Conservation (phyloP, 1,140 invertebrate genomes). For the Pseudachorutes palmiensis region DNA sequence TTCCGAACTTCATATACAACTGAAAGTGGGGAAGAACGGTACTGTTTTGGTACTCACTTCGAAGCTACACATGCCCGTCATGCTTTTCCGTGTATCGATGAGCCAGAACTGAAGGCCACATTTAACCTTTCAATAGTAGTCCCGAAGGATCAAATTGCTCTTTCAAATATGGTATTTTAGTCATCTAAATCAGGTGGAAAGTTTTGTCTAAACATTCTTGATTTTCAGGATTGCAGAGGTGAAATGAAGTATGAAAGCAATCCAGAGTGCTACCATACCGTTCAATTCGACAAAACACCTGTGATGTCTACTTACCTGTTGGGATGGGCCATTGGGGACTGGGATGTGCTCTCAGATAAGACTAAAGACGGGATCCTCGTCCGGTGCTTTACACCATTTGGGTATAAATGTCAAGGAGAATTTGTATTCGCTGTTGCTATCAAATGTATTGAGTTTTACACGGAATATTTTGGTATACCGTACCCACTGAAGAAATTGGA, state of each 20-base stretch:
- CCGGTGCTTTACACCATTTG: constrained; percentile 82
- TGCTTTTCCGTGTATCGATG: constrained; percentile 58
- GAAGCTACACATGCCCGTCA: constrained; percentile 51
- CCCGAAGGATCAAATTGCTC: constrained; percentile 63
- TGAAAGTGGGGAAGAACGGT: neutral
- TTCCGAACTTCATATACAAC: neutral
- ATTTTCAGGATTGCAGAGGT: too few relatives aligned
- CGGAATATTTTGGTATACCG: constrained; percentile 75
- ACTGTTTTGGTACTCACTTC: constrained; percentile 45
- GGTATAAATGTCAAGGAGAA: constrained; percentile 80
- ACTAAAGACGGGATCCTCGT: constrained; percentile 72
- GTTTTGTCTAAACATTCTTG: too few relatives aligned
- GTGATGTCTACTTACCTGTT: constrained; percentile 95
- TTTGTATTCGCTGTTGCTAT: constrained; percentile 85
- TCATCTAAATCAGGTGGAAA: too few relatives aligned
- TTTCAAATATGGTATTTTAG: constrained; percentile 93
- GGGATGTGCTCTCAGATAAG: constrained; percentile 74
- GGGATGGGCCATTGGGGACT: constrained; percentile 86
- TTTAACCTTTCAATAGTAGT: constrained; percentile 55
- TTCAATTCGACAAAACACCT: constrained; percentile 76
- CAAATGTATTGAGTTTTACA: constrained; percentile 82
- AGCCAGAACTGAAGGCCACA: constrained; percentile 51
- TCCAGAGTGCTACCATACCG: too few relatives aligned
- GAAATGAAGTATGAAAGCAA: too few relatives aligned
- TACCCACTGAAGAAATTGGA: constrained; percentile 95